Conservation (phyloP, 2,888 invertebrate species). For the Odiellus spinosus region DNA sequence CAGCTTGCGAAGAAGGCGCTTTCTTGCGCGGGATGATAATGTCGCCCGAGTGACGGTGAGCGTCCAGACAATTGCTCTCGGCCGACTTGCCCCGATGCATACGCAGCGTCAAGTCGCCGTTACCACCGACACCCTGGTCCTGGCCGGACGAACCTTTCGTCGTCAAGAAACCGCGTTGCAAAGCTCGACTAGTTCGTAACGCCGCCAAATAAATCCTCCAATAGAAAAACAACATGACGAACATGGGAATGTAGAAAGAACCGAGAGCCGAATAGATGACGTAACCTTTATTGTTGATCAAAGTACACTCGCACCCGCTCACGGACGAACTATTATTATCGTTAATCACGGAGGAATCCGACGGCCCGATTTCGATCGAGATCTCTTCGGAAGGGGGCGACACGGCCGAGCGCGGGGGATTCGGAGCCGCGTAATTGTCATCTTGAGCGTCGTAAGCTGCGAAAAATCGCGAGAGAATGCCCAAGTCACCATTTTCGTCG, state of each 20-base stretch:
- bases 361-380: too few relatives aligned
- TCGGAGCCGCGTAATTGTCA: slow-evolving; percentile 1
- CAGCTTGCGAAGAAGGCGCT: not conserved
- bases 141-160: slow-evolving; percentile 16
- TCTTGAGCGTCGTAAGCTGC: slow-evolving; percentile 10
- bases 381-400: not conserved
- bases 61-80: slow-evolving; percentile 11
- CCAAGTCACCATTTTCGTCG: slow-evolving; percentile 4
- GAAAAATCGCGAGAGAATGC: slow-evolving; percentile 21
- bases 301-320: slow-evolving; percentile 43
- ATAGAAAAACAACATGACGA: slow-evolving; percentile 95
- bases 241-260: slow-evolving; percentile 96
- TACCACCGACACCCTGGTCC: slow-evolving; percentile 36
- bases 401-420: not conserved
- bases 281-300: slow-evolving; percentile 86
- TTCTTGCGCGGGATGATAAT: slow-evolving; percentile 1
- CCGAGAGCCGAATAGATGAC: slow-evolving; percentile 92
- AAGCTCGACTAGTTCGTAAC: slow-evolving; percentile 25
- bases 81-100: slow-evolving; percentile 57
- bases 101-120: slow-evolving; percentile 73
- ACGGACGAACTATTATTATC: too few relatives aligned
- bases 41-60: slow-evolving; percentile 7
- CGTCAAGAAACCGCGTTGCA: slow-evolving; percentile 23
- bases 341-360: too few relatives aligned
- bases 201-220: slow-evolving; percentile 93